Evolutionary conservation across 1,140 invertebrate genomes (phyloP), one percentile per base, ranked within the genome.

Genomic region (Semibalanus balanoides): DNA sequence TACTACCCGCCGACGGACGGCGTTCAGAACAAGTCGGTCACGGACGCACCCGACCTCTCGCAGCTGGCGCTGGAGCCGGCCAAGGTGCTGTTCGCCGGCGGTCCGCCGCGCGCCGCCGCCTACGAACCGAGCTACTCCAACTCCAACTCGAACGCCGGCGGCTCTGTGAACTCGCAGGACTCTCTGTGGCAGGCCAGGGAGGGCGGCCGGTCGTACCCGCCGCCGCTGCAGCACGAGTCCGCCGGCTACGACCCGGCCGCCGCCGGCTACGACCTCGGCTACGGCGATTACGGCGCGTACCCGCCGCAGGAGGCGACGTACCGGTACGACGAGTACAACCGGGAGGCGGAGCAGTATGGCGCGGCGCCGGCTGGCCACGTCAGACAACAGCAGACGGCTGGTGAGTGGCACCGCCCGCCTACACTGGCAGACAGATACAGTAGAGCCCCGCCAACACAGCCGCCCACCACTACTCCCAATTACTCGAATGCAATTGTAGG

Each of bases 101-200:
- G 51, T 25, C 51, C 51, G 51, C 51, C 51, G 11, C 51, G 51
- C 11, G 11, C 51, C 22, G 51, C 22, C 51, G 1, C 22, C 51
- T 14, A 25, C 51, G 51, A 64, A 19, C 22, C 11, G 51, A 64
- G 51, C 22, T 25, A 64, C 51, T 64, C 51, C 51, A 64, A 64
- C 51, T 19, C 11, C 22, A 25, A 25, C 51, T 64, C 51, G 51
- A 25, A 11, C 22, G 22, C 11, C 7, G 51, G 51, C 70, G 93
- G 94, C 75, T 94, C 93, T 76, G 93, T 95, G 51, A 94, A 96
- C 85, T 95, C 93, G 0, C 94, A 96, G 83, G 94, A 96, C 83
- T 95, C 93, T n/a, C 85, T 96, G 79, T 96, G 93, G 93, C 93
- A 95, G 85, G 70, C 11, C 25, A 72, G 3, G 28, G 28, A 28